phyloP scores from a whole-genome alignment of 2,797 vertebrate genomes.

The Cyprinodon diabolis region DNA sequence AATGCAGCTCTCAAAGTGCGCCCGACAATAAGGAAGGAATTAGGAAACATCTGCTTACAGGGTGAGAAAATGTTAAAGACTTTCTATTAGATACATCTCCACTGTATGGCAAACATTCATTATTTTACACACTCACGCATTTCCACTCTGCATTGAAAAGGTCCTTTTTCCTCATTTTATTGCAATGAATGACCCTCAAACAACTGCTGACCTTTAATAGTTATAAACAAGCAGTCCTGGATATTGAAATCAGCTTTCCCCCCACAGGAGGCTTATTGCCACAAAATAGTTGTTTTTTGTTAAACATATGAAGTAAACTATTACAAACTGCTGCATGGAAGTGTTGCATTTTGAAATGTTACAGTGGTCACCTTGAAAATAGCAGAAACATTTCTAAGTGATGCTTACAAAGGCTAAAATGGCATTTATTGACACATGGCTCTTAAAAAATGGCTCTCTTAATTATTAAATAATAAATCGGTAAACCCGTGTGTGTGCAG shows the following conservation, averaged over 20 bases:
- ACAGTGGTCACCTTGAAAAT: constrained; percentile 34
- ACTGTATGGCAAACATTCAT: constrained; percentile 30
- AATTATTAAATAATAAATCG: constrained; percentile 39
- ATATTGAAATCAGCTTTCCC: constrained; percentile 37
- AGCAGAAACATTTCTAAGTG: constrained; percentile 38
- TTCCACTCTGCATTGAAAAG: constrained; percentile 38
- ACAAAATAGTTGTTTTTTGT: not conserved
- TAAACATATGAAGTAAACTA: constrained; percentile 18
- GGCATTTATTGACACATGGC: constrained; percentile 71
- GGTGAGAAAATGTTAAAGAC: constrained; percentile 12
- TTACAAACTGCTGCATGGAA: constrained; percentile 7
- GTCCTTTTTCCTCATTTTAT: constrained; percentile 51
- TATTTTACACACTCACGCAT: constrained; percentile 31
- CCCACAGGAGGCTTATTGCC: constrained; percentile 5
- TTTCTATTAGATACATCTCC: constrained; percentile 30
- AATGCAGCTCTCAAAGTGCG: constrained; percentile 21
- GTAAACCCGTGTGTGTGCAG: constrained; percentile 36
- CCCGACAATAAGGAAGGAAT: constrained; percentile 16
- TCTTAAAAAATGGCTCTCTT: constrained; percentile 65
- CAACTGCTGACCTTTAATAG: constrained; percentile 40
- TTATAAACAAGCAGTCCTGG: constrained; percentile 33
- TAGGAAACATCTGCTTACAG: constrained; percentile 5
- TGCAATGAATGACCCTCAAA: constrained; percentile 59
- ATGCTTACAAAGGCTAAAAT: constrained; percentile 70
- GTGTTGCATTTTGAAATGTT: constrained; percentile 48